Evolutionary conservation across 2,888 invertebrate genomes (phyloP).

Genomic region (Ormyrus nitidulus): DNA sequence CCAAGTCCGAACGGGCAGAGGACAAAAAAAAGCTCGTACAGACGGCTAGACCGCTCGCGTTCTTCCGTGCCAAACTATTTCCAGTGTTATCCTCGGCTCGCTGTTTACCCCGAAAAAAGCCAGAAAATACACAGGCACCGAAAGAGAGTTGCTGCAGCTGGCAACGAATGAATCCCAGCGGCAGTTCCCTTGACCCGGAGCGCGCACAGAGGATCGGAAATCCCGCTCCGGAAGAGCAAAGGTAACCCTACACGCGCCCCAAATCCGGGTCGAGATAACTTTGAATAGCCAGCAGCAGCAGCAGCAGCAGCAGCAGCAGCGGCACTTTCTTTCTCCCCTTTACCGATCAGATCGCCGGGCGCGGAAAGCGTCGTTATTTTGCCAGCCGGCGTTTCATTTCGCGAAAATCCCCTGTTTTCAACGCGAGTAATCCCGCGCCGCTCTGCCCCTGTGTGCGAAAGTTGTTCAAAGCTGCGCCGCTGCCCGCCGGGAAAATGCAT

Average conservation of each 20-base stretch:
- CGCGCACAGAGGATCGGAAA: slow-evolving; percentile 33
- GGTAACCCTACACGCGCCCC: neutral
- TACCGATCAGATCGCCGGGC: slow-evolving; percentile 8
- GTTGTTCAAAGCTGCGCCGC: too few relatives aligned
- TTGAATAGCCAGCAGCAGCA: slow-evolving; percentile 18
- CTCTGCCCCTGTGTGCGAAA: slow-evolving; percentile 23
- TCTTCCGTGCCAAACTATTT: slow-evolving; percentile 12
- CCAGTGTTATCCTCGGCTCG: neutral
- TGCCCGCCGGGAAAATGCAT: too few relatives aligned
- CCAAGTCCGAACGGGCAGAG: too few relatives aligned
- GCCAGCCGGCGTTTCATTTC: slow-evolving; percentile 48
- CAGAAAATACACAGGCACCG: slow-evolving; percentile 6
- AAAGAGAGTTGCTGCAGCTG: neutral
- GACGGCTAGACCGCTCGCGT: too few relatives aligned
- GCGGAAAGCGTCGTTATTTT: neutral
- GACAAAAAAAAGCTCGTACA: too few relatives aligned
- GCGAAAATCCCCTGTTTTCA: slow-evolving; percentile 54
- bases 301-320: neutral
- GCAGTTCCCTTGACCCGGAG: slow-evolving; percentile 37
- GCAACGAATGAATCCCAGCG: slow-evolving; percentile 17
- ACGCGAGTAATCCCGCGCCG: slow-evolving; percentile 46
- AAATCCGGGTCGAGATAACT: slow-evolving; percentile 48
- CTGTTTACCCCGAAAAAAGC: slow-evolving; percentile 22
- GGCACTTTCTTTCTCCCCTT: neutral
- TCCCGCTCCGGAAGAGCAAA: neutral